phyloP scores from a whole-genome alignment of 2,797 vertebrate genomes.

The Premnoplex brunnescens region DNA sequence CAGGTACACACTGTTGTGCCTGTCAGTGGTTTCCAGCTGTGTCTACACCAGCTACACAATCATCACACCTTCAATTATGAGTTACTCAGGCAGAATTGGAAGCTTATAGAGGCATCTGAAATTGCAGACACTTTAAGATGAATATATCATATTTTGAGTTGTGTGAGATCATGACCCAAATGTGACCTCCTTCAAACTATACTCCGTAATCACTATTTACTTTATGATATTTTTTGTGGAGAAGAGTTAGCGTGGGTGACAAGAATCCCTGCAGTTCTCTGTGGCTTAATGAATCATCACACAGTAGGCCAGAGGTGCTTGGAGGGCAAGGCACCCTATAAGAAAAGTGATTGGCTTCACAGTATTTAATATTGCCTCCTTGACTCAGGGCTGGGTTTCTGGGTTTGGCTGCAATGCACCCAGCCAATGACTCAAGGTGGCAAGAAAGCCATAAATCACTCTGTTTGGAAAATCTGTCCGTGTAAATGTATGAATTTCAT shows the following conservation, averaged over 20 bases:
- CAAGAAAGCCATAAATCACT: conserved; percentile 7
- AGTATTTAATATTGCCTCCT: conserved; percentile 23
- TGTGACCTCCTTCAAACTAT: not conserved
- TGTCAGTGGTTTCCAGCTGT: not conserved
- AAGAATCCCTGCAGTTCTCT: conserved; percentile 31
- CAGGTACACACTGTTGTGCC: not conserved
- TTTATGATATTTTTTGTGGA: not conserved
- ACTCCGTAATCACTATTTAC: conserved; percentile 2
- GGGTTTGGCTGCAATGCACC: not conserved
- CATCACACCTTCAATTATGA: not conserved
- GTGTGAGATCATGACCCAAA: not conserved
- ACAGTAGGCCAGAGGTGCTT: conserved; percentile 26
- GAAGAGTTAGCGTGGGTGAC: conserved; percentile 13
- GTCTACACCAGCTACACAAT: not conserved
- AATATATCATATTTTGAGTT: not conserved
- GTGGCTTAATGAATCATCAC: conserved; percentile 36
- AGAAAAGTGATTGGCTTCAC: conserved; percentile 29
- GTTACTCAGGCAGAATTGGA: not conserved
- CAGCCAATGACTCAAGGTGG: not conserved
- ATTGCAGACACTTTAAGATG: not conserved
- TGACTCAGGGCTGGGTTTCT: not conserved
- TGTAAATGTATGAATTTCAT: not conserved
- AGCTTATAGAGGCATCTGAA: conserved; percentile 17
- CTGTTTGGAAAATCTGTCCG: not conserved
- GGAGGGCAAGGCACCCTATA: conserved; percentile 12